A percentile compares a stretch with the other conserved stretches of the same genome.
Evolutionary conservation across 2,797 vertebrate species (phyloP).

Genomic region (Spheniscus humboldti): DNA sequence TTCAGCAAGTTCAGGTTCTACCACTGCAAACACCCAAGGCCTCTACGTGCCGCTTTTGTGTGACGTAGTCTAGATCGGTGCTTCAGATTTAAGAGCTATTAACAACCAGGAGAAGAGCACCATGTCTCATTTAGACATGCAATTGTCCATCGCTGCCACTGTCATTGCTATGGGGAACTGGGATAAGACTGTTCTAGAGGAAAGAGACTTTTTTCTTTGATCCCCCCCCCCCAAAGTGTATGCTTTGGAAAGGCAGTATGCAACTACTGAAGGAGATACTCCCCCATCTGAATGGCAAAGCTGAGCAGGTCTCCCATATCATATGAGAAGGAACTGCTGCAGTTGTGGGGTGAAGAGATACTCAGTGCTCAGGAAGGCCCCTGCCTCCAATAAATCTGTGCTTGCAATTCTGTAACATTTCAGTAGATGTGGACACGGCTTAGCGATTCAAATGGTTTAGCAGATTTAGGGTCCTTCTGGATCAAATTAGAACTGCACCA

Average conservation of each 20-base stretch:
- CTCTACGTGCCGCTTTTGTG: neutral
- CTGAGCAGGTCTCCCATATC: neutral
- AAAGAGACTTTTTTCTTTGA: neutral
- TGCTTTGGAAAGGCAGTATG: neutral
- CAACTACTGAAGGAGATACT: neutral
- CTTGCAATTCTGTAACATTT: neutral
- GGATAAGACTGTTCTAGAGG: neutral
- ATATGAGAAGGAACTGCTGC: neutral
- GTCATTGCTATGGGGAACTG: neutral
- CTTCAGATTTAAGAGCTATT: neutral
- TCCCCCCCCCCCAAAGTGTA: too few species aligned
- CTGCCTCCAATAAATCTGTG: neutral
- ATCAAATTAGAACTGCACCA: neutral
- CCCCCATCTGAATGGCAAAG: neutral
- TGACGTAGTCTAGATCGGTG: fast-evolving
- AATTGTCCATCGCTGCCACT: neutral
- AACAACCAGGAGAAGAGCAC: neutral
- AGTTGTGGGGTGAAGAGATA: neutral
- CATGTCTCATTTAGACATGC: neutral
- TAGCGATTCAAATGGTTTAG: neutral
- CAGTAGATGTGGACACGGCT: neutral
- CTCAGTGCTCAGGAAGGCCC: neutral
- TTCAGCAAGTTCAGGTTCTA: neutral
- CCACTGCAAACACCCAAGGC: neutral
- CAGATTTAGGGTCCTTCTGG: neutral